A percentile compares a stretch with the other conserved stretches of the same genome.
Evolutionary conservation across 2,888 invertebrate genomes (phyloP).

Genomic region (Coleophora deauratella): DNA sequence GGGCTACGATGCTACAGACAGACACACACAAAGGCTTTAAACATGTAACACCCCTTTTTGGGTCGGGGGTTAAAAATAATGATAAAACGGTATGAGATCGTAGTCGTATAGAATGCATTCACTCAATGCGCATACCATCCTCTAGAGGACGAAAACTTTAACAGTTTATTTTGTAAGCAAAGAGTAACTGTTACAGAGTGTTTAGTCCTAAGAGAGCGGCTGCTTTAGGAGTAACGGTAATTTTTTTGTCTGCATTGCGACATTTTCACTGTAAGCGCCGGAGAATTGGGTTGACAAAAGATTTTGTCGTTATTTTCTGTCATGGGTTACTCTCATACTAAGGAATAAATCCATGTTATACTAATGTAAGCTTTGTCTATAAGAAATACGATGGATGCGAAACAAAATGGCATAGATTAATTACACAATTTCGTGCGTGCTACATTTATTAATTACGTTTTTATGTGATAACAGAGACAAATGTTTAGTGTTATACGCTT

Average conservation of each 20-base stretch:
- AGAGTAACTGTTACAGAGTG: too few species aligned
- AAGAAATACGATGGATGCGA: conserved; percentile 5
- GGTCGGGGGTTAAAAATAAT: too few species aligned
- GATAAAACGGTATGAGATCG: too few species aligned
- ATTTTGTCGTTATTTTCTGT: too few species aligned
- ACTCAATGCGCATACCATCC: conserved; percentile 17
- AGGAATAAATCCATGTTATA: too few species aligned
- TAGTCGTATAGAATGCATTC: conserved; percentile 51
- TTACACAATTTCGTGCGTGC: conserved; percentile 26
- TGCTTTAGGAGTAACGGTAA: neutral
- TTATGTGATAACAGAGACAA: too few species aligned
- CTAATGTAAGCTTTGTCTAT: conserved; percentile 14
- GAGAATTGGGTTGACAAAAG: neutral
- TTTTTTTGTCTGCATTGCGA: neutral
- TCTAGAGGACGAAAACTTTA: conserved; percentile 24
- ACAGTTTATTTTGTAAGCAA: conserved; percentile 6
- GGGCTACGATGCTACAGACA: too few species aligned
- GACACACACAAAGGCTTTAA: too few species aligned
- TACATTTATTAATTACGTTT: conserved; percentile 27
- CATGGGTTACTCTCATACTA: too few species aligned
- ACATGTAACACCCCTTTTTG: too few species aligned
- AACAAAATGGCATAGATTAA: conserved; percentile 19
- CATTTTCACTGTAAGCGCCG: neutral
- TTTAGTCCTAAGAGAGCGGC: neutral
- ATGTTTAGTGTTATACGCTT: too few species aligned